These are phyloP conservation scores for Chrysochloris asiatica DNA, from an alignment of 2,113 vertebrate species.

Conservation along the genomic window DNA sequence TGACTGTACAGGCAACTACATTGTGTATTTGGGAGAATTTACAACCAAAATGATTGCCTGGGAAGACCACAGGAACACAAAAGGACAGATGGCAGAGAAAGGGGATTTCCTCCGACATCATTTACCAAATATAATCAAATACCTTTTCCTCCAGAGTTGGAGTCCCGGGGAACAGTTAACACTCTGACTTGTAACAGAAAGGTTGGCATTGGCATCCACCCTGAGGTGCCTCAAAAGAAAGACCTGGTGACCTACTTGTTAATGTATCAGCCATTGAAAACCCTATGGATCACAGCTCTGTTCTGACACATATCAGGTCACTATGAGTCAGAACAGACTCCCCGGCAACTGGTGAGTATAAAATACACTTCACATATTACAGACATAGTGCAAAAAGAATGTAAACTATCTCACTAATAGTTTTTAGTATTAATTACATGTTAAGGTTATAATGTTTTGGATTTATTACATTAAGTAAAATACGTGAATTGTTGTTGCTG, in stretches of 20 bases:
- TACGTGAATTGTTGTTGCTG: too few relatives aligned
- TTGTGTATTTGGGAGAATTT: neutral
- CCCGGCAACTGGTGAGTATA: neutral
- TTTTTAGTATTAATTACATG: too few relatives aligned
- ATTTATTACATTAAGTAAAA: neutral
- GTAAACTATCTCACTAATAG: too few relatives aligned
- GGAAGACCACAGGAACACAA: neutral
- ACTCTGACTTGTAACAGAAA: neutral
- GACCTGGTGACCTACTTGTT: neutral
- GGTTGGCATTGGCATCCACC: neutral
- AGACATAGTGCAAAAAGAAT: too few relatives aligned
- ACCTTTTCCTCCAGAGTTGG: neutral
- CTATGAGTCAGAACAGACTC: neutral
- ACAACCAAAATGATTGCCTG: neutral
- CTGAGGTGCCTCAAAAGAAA: neutral
- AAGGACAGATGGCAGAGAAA: slow-evolving; percentile 5
- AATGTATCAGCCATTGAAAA: neutral
- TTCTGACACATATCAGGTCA: neutral
- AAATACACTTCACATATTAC: neutral
- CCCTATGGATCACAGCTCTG: neutral
- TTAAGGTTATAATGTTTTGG: slow-evolving; percentile 38
- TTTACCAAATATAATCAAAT: neutral
- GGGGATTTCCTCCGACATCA: neutral
- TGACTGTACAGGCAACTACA: neutral
- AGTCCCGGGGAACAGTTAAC: neutral